Conservation (phyloP, 2,113 vertebrate genomes). For the Ceyx margarethae region DNA sequence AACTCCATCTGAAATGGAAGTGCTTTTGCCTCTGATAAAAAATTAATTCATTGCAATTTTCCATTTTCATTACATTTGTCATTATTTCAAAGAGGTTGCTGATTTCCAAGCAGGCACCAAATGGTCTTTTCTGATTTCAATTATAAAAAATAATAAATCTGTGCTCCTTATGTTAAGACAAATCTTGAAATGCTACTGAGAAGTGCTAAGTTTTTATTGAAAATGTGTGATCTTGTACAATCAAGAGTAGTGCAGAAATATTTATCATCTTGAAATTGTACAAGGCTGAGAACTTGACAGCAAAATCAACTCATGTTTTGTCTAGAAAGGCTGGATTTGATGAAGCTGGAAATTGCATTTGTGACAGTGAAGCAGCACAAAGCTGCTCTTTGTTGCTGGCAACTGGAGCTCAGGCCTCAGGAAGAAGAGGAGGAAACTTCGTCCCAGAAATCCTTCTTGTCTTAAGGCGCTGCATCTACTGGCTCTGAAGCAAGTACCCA, state of each 20-base stretch:
- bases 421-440: neutral
- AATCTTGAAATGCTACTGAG: neutral
- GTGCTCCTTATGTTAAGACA: neutral
- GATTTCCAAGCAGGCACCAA: neutral
- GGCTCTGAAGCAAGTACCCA: fast-evolving
- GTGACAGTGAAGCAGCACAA: neutral
- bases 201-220: neutral
- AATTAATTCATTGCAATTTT: neutral
- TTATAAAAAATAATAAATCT: neutral
- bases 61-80: neutral
- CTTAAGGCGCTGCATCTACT: neutral
- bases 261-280: neutral
- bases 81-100: neutral
- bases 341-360: neutral
- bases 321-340: neutral
- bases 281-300: neutral
- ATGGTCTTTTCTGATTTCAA: neutral
- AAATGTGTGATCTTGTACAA: neutral
- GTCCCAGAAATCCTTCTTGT: neutral
- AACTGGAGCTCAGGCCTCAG: neutral
- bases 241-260: neutral
- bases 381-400: neutral
- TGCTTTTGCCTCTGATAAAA: neutral
- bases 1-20: neutral
- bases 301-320: neutral